phyloP scores from a whole-genome alignment of 2,888 invertebrate species.

The Atrina japonica region DNA sequence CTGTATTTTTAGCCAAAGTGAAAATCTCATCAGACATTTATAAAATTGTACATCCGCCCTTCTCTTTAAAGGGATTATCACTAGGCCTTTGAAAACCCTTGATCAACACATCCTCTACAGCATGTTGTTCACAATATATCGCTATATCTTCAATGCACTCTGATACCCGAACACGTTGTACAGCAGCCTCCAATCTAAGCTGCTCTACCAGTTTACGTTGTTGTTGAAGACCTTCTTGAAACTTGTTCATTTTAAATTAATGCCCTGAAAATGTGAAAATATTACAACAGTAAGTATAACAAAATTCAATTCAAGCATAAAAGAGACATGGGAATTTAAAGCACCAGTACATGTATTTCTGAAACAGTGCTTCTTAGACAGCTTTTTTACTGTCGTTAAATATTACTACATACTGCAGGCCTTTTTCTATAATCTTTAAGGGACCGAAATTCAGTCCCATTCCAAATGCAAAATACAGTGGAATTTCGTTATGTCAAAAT shows the following conservation, averaged over 20 bases:
- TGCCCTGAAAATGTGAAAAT: too few relatives aligned
- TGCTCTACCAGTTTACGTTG: slow-evolving; percentile 96
- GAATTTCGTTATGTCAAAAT: too few relatives aligned
- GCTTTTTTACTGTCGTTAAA: neutral
- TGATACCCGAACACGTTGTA: slow-evolving; percentile 92
- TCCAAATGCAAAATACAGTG: too few relatives aligned
- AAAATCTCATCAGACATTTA: slow-evolving; percentile 38
- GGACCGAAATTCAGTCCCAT: too few relatives aligned
- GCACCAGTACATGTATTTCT: neutral
- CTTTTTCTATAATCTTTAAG: too few relatives aligned
- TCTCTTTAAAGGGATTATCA: slow-evolving; percentile 89
- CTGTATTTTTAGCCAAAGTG: too few relatives aligned
- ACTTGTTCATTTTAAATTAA: slow-evolving; percentile 78
- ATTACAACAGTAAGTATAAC: neutral
- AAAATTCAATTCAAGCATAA: neutral
- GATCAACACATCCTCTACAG: slow-evolving; percentile 94
- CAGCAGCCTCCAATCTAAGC: slow-evolving; percentile 93
- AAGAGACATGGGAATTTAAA: neutral
- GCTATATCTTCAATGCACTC: slow-evolving; percentile 96
- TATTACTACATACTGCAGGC: neutral
- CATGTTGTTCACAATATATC: slow-evolving; percentile 84
- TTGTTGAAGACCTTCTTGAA: slow-evolving; percentile 87
- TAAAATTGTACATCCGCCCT: slow-evolving; percentile 74
- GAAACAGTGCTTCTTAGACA: neutral
- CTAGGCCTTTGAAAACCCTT: slow-evolving; percentile 97